Conservation (phyloP, 1,140 invertebrate genomes). For the Ctenoplectra terminalis region DNA sequence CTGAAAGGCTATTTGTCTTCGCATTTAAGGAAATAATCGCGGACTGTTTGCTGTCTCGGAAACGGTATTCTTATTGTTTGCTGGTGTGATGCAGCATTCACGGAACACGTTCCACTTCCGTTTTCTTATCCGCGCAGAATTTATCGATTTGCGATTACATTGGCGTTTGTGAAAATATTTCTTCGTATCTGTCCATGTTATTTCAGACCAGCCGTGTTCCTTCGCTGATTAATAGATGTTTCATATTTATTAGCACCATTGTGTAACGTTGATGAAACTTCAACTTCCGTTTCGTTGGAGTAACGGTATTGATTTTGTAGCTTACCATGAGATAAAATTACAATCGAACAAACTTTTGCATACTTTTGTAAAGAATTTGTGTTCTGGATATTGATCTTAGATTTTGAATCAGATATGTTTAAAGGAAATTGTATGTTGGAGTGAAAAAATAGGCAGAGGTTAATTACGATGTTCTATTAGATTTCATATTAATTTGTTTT, state of each 20-base stretch:
- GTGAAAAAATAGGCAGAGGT: too few relatives aligned
- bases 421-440: too few relatives aligned
- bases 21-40: background rate
- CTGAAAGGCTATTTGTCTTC: background rate
- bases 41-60: background rate
- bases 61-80: background rate
- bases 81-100: background rate
- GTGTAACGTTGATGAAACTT: background rate
- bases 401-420: too few relatives aligned
- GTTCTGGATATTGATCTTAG: too few relatives aligned
- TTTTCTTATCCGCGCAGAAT: background rate
- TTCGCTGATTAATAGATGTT: background rate
- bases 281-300: background rate
- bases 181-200: background rate
- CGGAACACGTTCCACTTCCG: background rate
- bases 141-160: constrained; percentile 2
- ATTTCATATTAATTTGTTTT: too few relatives aligned
- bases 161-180: background rate
- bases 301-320: too few relatives aligned
- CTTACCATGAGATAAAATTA: too few relatives aligned
- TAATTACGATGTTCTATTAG: too few relatives aligned
- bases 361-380: too few relatives aligned
- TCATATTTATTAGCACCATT: background rate
- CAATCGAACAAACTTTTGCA: too few relatives aligned
- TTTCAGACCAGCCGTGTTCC: background rate